These are phyloP conservation scores for Vireo griseus DNA, from an alignment of 2,797 vertebrate species.

Conservation along the genomic window DNA sequence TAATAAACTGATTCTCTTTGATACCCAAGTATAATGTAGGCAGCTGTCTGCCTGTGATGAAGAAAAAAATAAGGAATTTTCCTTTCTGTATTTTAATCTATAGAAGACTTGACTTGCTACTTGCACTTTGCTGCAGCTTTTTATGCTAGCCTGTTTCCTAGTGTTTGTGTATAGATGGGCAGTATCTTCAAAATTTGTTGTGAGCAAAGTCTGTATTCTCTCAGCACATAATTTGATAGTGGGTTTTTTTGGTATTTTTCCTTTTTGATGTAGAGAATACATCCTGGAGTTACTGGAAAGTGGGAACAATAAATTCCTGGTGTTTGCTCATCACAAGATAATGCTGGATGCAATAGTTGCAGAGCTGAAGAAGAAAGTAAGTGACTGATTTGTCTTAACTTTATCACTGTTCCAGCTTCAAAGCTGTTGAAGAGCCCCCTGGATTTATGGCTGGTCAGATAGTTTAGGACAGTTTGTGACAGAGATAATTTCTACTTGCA, in stretches of 20 bases:
- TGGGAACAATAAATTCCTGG: slow-evolving; percentile 92
- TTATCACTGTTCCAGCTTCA: background rate
- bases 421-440: background rate
- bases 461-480: background rate
- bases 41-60: background rate
- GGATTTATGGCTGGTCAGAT: background rate
- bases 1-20: background rate
- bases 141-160: background rate
- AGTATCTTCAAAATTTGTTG: background rate
- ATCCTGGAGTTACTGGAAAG: slow-evolving; percentile 91
- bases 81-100: background rate
- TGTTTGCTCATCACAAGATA: slow-evolving; percentile 94
- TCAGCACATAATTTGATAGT: background rate
- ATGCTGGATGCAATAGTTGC: slow-evolving; percentile 84
- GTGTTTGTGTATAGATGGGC: background rate
- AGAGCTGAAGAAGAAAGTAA: slow-evolving; percentile 87
- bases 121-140: background rate
- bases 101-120: background rate
- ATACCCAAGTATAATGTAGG: background rate
- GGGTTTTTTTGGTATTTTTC: background rate
- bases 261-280: slow-evolving; percentile 83
- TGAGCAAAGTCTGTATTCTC: background rate
- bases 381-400: background rate
- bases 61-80: background rate
- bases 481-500: background rate